Conservation (phyloP, 2,888 invertebrate genomes). For the Drosophila atroscutellata region DNA sequence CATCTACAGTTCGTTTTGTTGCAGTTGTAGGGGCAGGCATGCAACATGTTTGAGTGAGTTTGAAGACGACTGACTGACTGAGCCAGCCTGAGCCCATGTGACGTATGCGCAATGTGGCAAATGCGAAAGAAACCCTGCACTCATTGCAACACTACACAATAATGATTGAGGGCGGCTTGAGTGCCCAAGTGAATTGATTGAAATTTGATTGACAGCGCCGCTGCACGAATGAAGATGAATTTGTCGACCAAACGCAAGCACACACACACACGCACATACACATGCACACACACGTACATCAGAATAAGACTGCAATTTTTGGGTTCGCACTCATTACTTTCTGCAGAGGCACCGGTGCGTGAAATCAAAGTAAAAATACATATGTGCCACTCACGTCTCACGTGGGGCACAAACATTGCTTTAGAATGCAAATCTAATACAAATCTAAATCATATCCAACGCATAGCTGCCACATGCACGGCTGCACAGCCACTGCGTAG, state of each 20-base stretch:
- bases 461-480: slow-evolving; percentile 59
- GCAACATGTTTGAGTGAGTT: slow-evolving; percentile 78
- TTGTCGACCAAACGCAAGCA: background rate
- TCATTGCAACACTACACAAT: slow-evolving; percentile 33
- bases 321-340: slow-evolving; percentile 39
- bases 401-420: slow-evolving; percentile 63
- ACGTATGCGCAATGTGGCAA: slow-evolving; percentile 54
- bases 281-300: background rate
- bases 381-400: slow-evolving; percentile 39
- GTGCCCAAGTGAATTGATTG: slow-evolving; percentile 51
- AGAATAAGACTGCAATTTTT: background rate
- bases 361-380: slow-evolving; percentile 64
- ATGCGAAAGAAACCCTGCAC: background rate
- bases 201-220: slow-evolving; percentile 64
- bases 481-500: slow-evolving; percentile 29
- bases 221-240: slow-evolving; percentile 55
- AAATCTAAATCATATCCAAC: slow-evolving; percentile 57
- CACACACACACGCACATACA: background rate
- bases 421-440: slow-evolving; percentile 71
- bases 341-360: slow-evolving; percentile 54
- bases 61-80: slow-evolving; percentile 24
- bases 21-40: slow-evolving; percentile 67
- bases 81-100: slow-evolving; percentile 18
- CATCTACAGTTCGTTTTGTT: slow-evolving; percentile 32
- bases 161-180: slow-evolving; percentile 37